Conservation (phyloP, 1,140 invertebrate species). For the Lepidotrigona ventralis region DNA sequence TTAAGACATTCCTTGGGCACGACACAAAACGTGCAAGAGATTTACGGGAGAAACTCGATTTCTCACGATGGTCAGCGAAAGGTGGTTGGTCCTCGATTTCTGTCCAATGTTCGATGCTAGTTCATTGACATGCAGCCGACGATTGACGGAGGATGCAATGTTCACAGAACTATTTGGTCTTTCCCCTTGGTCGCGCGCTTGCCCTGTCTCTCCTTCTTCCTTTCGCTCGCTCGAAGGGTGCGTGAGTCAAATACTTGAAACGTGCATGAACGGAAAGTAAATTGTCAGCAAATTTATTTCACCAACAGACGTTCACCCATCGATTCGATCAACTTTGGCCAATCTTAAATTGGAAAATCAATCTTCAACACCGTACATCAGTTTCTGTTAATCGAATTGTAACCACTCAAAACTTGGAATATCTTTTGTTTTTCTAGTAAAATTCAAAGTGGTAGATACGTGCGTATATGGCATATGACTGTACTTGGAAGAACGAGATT, state of each 20-base stretch:
- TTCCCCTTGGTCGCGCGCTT: constrained; percentile 26
- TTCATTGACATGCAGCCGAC: constrained; percentile 68
- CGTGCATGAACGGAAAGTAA: constrained; percentile 32
- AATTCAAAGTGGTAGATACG: too few relatives aligned
- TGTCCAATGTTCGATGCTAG: constrained; percentile 16
- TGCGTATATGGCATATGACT: too few relatives aligned
- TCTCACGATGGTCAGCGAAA: constrained; percentile 37
- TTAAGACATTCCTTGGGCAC: constrained; percentile 35
- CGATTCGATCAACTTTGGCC: background rate
- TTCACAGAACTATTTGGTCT: constrained; percentile 64
- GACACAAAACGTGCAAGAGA: constrained; percentile 30
- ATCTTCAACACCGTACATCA: background rate
- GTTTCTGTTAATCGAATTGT: background rate
- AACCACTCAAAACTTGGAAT: background rate
- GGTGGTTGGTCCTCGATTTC: constrained; percentile 9
- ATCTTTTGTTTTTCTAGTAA: too few relatives aligned
- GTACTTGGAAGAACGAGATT: too few relatives aligned
- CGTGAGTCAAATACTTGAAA: constrained; percentile 58
- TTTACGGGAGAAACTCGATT: constrained; percentile 53
- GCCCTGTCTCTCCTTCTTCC: constrained; percentile 6
- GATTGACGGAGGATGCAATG: constrained; percentile 63
- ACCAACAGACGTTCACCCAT: background rate
- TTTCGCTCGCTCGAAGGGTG: constrained; percentile 30
- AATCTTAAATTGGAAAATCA: background rate
- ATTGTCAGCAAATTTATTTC: constrained; percentile 37